Base-by-base conservation (phyloP, 1,140 invertebrate genomes). In the Drosophila pachea region DNA sequence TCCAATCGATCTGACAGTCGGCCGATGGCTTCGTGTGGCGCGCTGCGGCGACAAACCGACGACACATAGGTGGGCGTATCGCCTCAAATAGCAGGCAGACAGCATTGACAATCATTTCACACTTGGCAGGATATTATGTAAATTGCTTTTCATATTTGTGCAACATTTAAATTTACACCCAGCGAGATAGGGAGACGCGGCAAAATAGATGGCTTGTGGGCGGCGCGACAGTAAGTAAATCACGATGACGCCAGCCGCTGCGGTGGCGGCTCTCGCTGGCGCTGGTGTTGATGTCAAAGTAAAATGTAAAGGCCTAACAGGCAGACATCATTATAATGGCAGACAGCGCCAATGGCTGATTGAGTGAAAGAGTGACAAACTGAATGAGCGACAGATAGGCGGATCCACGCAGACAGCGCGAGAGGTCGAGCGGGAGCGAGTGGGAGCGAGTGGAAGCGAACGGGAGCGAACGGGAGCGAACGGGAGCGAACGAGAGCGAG, bases 131-230 rank as follows among this genome's bases (percentile, higher is more conserved):
- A 86, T 86, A 81, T 86, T 86, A 86, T 86, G 81, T 86, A 86
- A 86, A 86, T 86, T 86, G 77, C 81, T 84, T 84, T 84, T 84
- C 81, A 84, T 84, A 84, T 84, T 84, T 86, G 81, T 86, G 81
- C 82, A 84, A 77, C 81, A 84, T 84, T 84, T 84, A 84, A 86
- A 84, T 84, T 74, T 86, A 76, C 68, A 75, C 66, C 64, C 70
- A 66, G 56, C 53, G 70, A 52, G n/a, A 29, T 7, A 42, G 29
- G 59, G 6, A 42, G 29, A 64, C 22, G 14, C 50, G 5, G 14
- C 40, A 43, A 14, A 14, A 7, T n/a, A 43, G 47, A 31, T 48
- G 68, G 54, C 61, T 22, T 22, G 22, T 78, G 62, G 78, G 50
- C 67, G 72, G 42, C 64, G 58, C 38, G 40, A 42, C 42, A 49